Conservation (phyloP, 2,113 vertebrate genomes). For the Cavia porcellus region DNA sequence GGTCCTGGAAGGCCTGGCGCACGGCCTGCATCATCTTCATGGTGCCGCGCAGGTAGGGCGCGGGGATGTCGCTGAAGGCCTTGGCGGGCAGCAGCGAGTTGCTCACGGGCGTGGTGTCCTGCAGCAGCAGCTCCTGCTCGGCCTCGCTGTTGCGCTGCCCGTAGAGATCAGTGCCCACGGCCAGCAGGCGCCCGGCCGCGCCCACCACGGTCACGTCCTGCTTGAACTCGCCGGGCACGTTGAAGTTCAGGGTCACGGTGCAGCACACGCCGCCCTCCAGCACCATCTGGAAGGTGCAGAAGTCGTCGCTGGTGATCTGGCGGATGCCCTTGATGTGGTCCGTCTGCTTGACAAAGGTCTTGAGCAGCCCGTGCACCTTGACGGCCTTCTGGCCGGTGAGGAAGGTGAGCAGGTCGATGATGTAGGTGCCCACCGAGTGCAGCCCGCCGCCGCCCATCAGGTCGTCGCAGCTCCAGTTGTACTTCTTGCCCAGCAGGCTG, state of each 20-base stretch:
- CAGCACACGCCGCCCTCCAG: slow-evolving; percentile 97
- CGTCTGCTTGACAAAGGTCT: slow-evolving; percentile 98
- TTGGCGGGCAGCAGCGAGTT: slow-evolving; percentile 96
- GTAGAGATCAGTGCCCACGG: slow-evolving; percentile 94
- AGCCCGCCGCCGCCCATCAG: slow-evolving; percentile 98
- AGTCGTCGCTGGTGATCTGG: slow-evolving; percentile 99
- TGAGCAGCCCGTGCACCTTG: slow-evolving; percentile 97
- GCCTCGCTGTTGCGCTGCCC: slow-evolving; percentile 94
- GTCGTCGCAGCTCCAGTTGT: slow-evolving; percentile 99
- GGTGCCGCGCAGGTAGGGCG: slow-evolving; percentile 96
- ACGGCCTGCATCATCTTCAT: slow-evolving; percentile 99
- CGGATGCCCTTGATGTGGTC: slow-evolving; percentile 98
- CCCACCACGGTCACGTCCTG: slow-evolving; percentile 97
- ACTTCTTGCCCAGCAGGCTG: slow-evolving; percentile 97
- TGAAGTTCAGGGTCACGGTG: slow-evolving; percentile 98
- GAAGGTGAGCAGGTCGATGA: slow-evolving; percentile 98
- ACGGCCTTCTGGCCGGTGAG: slow-evolving; percentile 95
- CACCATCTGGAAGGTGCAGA: slow-evolving; percentile 99
- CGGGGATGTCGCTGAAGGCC: slow-evolving; percentile 97
- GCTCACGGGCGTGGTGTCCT: slow-evolving; percentile 94
- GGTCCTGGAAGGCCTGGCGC: slow-evolving; percentile 96
- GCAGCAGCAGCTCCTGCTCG: slow-evolving; percentile 94
- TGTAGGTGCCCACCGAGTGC: slow-evolving; percentile 98
- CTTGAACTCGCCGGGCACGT: slow-evolving; percentile 96
- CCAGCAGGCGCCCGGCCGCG: slow-evolving; percentile 92